A percentile compares a stretch with the other conserved stretches of the same genome.
These are phyloP conservation scores for Myripristis jacobus DNA, from an alignment of 2,797 vertebrate genomes.

Conservation along the genomic window DNA sequence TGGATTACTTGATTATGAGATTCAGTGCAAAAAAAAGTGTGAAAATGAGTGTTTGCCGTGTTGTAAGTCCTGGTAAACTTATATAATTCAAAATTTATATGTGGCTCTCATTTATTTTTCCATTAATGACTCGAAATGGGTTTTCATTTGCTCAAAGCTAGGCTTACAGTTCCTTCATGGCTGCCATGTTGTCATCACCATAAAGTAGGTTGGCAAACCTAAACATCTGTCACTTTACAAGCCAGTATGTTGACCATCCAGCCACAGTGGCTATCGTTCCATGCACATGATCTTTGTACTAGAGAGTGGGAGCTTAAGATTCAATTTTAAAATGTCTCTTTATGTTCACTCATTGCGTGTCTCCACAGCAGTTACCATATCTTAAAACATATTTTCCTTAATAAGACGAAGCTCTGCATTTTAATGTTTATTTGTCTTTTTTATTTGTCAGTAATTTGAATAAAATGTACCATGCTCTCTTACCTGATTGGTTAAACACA, in stretches of 20 bases:
- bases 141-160: not conserved
- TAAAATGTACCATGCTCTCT: not conserved
- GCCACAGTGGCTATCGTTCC: not conserved
- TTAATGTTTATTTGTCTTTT: not conserved
- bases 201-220: constrained; percentile 22
- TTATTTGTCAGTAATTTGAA: not conserved
- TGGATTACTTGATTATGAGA: constrained; percentile 21
- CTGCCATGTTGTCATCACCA: constrained; percentile 3
- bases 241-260: constrained; percentile 5
- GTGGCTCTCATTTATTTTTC: not conserved
- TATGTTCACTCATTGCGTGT: not conserved
- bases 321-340: constrained; percentile 2
- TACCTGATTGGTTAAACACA: not conserved
- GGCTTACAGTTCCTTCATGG: not conserved
- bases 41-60: not conserved
- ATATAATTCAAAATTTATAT: not conserved
- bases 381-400: not conserved
- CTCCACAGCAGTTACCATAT: not conserved
- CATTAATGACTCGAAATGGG: constrained; percentile 1
- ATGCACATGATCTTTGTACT: not conserved
- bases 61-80: not conserved
- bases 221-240: constrained; percentile 6
- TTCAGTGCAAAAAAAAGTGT: constrained; percentile 16
- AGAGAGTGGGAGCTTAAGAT: not conserved
- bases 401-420: not conserved